These are phyloP conservation scores for Aratinga solstitialis DNA, from an alignment of 2,797 vertebrate genomes.

Conservation along the genomic window DNA sequence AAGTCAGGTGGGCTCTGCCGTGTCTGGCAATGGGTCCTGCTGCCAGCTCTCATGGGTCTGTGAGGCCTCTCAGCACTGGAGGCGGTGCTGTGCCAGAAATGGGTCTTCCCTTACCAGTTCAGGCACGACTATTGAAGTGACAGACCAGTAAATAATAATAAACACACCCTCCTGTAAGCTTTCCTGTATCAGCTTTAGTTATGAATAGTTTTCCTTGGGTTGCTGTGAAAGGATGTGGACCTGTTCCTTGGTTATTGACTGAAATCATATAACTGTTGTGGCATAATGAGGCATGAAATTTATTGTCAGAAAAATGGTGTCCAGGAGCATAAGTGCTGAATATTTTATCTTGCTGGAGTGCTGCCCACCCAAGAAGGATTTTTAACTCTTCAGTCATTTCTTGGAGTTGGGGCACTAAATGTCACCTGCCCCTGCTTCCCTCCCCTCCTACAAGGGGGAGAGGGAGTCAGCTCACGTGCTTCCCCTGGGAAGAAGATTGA, in stretches of 20 bases:
- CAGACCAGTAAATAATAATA: neutral
- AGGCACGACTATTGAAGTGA: neutral
- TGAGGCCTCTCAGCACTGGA: neutral
- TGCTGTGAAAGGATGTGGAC: constrained; percentile 6
- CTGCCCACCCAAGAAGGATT: neutral
- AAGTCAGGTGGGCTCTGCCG: rapidly evolving
- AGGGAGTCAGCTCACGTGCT: neutral
- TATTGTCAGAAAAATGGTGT: constrained; percentile 47
- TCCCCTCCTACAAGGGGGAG: neutral
- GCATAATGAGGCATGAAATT: constrained; percentile 58
- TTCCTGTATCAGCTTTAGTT: neutral
- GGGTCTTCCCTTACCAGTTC: neutral
- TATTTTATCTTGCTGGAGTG: constrained; percentile 42
- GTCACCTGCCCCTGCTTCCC: neutral
- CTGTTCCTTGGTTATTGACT: constrained; percentile 30
- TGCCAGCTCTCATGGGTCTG: neutral
- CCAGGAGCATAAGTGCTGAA: constrained; percentile 17
- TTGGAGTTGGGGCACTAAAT: neutral
- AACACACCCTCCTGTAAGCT: neutral
- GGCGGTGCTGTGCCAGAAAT: neutral
- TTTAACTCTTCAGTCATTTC: neutral
- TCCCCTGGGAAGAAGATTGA: neutral
- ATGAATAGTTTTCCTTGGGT: neutral
- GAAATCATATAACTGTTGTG: constrained; percentile 41
- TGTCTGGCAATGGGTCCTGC: neutral